Conservation (phyloP, 2,888 invertebrate species). For the Lasius platythorax region DNA sequence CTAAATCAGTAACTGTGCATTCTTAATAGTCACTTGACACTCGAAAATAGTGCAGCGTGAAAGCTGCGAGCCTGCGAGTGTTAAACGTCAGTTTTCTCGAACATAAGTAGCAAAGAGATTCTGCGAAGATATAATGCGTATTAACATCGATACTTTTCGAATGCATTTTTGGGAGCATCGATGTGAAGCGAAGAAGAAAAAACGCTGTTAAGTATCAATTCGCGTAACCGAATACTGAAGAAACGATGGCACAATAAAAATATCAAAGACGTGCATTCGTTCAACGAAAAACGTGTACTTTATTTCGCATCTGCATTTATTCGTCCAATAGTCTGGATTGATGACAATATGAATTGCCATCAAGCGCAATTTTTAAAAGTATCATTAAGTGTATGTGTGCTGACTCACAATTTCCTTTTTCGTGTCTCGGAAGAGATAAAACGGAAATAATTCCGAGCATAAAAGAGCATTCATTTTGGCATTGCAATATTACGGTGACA, state of each 20-base stretch:
- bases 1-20: not conserved
- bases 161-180: conserved; percentile 37
- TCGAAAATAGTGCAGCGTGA: conserved; percentile 37
- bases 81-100: conserved; percentile 17
- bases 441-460: not conserved
- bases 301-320: conserved; percentile 63
- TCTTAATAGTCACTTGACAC: conserved; percentile 26
- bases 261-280: conserved; percentile 54
- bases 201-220: conserved; percentile 56
- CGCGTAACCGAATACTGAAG: conserved; percentile 41
- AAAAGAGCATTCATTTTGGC: conserved; percentile 6
- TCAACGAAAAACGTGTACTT: conserved; percentile 61
- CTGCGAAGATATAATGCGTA: conserved; percentile 11
- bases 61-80: conserved; percentile 32
- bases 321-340: conserved; percentile 60
- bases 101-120: conserved; percentile 29
- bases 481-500: not conserved
- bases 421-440: not conserved
- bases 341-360: conserved; percentile 52
- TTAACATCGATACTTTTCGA: not conserved
- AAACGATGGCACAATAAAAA: conserved; percentile 44
- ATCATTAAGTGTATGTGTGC: not conserved
- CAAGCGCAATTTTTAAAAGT: conserved; percentile 26
- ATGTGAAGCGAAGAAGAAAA: conserved; percentile 59
- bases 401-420: conserved; percentile 28